Percentiles rank a stretch among this genome's conserved stretches.
phyloP scores from a whole-genome alignment of 2,113 vertebrate species.

The Oreamnos americanus region DNA sequence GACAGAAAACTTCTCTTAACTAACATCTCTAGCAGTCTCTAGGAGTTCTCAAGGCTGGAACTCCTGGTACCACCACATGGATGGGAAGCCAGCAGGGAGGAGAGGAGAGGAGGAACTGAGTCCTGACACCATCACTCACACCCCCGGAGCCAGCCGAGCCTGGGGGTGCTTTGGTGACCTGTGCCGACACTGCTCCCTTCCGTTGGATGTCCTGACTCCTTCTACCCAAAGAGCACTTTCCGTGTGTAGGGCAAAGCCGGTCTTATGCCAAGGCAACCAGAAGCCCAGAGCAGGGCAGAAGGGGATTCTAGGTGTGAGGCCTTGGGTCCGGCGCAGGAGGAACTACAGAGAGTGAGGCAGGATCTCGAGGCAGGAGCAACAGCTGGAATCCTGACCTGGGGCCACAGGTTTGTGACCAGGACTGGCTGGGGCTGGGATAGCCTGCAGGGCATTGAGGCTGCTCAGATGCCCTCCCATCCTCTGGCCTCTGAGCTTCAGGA shows the following conservation, averaged over 20 bases:
- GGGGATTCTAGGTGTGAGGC: background rate
- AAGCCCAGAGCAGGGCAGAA: background rate
- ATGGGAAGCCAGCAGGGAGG: background rate
- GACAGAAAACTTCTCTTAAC: background rate
- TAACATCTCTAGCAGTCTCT: background rate
- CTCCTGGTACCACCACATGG: rapidly evolving
- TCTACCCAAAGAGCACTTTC: no score
- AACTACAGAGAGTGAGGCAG: background rate
- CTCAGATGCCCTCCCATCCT: background rate
- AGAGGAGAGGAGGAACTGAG: background rate
- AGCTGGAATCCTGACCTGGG: no score
- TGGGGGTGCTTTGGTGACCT: no score
- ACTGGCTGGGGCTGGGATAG: no score
- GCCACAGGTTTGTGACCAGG: background rate
- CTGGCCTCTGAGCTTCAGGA: background rate
- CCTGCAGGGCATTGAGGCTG: background rate
- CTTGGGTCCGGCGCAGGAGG: background rate
- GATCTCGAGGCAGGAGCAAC: background rate
- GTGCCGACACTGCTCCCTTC: background rate
- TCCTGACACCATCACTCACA: no score
- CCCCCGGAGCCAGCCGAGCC: background rate
- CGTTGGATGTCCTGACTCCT: background rate
- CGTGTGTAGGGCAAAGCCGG: background rate
- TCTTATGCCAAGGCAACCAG: background rate
- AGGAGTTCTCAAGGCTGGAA: background rate